These are phyloP conservation scores for Aplysina aerophoba DNA, from an alignment of 37 sponge, comb jelly and placozoan genomes.

Conservation along the genomic window DNA sequence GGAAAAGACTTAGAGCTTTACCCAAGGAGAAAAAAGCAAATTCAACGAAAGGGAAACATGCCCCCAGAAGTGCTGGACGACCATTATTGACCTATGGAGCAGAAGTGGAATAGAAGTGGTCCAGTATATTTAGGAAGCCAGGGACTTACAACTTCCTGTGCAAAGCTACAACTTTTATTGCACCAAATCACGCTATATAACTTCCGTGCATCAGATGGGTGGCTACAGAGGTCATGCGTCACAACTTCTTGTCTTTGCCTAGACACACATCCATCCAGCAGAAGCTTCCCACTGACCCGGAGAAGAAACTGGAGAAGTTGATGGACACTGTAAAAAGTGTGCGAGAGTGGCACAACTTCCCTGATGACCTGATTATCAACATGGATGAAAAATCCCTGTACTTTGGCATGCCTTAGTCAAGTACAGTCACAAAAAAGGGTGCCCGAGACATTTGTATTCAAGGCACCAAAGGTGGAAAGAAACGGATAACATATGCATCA, in stretches of 20 bases:
- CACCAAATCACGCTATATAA: neutral
- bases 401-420: conserved; percentile 30
- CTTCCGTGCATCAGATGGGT: conserved; percentile 55
- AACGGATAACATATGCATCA: conserved; percentile 15
- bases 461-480: conserved; percentile 22
- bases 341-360: conserved; percentile 8
- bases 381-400: conserved; percentile 43
- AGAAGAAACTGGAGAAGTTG: conserved; percentile 37
- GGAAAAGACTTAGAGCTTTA: neutral
- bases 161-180: neutral
- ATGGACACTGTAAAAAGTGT: neutral
- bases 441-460: neutral
- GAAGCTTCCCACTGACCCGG: conserved; percentile 41
- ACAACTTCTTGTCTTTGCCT: conserved; percentile 22
- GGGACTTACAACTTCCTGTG: conserved; percentile 32
- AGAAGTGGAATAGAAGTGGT: conserved; percentile 22
- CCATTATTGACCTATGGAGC: conserved; percentile 1
- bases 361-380: neutral
- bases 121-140: conserved; percentile 27
- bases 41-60: neutral
- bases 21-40: neutral
- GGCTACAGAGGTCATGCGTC: conserved; percentile 33
- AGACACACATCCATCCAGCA: conserved; percentile 34
- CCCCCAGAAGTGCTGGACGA: conserved; percentile 23
- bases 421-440: conserved; percentile 12